Base-by-base conservation (phyloP, 2,113 vertebrate species). In the Oncorhynchus nerka region DNA sequence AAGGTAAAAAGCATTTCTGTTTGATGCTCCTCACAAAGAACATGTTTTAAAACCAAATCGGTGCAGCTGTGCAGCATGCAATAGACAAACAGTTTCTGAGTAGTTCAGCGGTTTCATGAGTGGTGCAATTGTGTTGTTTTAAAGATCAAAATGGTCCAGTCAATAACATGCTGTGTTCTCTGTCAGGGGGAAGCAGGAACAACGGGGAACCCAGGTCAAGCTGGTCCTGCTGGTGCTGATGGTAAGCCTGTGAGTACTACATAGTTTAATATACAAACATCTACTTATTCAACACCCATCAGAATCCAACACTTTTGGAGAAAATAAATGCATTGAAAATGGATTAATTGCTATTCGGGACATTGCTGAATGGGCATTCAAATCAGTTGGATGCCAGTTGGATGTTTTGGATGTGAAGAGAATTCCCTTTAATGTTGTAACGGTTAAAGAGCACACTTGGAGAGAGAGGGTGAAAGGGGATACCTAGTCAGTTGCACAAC, bases 211-310 rank as follows among this genome's bases (percentile, higher is more conserved):
- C 90, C 93, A 75, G 97, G 97, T 79, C 93, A 93, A 85, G 92
- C 94, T 89, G 97, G 97, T 89, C 93, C 93, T 87, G 87, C 93
- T 94, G 97, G 97, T 96, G 96, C 96, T 97, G 97, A 99, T 95
- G 97, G 97, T 99, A 99, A 99, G 97, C 97, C 97, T 99, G 97
- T 98, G 97, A 99, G 97, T 99, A 98, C 97, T 96, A 94, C 90
- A 96, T 89, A 94, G 93, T 96, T 97, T 95, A 92, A 93, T 93
- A 93, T 93, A 84, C 88, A 92, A 88, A 90, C 39, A 45, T 45
- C 39, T 11, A 45, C 30, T 61, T 64, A 79, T 22, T 57, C 12
- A 75, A 30, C 71, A 73, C 28, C 51, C 16, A 19, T 19, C 51
- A 16, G 15, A 55, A 64, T 71, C 73, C 65, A 77, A 73, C 78